phyloP scores from a whole-genome alignment of 2,797 vertebrate species.

The Tokudaia tokunoshimensis region DNA sequence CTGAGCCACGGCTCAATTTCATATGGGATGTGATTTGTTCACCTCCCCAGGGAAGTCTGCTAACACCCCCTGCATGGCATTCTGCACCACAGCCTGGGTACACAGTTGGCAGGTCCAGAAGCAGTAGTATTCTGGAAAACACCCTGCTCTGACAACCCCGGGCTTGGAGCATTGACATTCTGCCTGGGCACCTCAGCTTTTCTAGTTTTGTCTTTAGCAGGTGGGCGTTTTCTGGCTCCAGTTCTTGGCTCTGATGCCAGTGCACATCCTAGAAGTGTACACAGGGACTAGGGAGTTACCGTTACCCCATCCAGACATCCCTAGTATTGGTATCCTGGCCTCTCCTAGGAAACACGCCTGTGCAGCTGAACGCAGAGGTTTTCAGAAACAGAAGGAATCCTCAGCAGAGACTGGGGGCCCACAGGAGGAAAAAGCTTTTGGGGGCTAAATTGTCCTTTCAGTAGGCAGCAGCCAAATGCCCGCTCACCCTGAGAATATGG shows the following conservation, averaged over 20 bases:
- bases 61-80: neutral
- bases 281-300: neutral
- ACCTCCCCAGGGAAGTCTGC: neutral
- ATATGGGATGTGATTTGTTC: neutral
- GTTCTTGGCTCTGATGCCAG: slow-evolving; percentile 43
- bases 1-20: neutral
- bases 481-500: neutral
- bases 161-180: slow-evolving; percentile 45
- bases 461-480: neutral
- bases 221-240: slow-evolving; percentile 5
- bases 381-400: neutral
- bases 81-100: neutral
- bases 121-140: neutral
- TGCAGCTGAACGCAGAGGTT: neutral
- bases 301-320: neutral
- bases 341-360: neutral
- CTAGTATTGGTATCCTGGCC: neutral
- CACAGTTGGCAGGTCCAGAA: neutral
- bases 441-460: neutral
- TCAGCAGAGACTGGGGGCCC: neutral
- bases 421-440: neutral
- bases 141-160: neutral
- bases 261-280: neutral
- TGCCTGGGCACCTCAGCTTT: neutral
- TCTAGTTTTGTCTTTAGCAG: slow-evolving; percentile 63